These are phyloP conservation scores for Clarias laeviceps DNA, from an alignment of 2,797 vertebrate species.

Conservation along the genomic window DNA sequence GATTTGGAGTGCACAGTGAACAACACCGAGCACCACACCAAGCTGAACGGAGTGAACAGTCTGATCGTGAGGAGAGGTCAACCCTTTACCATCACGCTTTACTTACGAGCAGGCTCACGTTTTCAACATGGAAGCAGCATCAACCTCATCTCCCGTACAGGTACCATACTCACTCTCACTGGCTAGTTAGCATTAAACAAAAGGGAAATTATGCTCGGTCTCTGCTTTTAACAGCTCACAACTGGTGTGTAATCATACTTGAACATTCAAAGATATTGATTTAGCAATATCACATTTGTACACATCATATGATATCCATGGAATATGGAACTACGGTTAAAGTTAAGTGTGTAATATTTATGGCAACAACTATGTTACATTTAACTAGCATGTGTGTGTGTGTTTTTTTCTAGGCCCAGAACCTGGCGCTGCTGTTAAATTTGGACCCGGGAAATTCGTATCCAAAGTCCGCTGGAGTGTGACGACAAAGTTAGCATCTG, in stretches of 20 bases:
- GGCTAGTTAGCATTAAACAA: neutral
- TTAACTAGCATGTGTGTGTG: neutral
- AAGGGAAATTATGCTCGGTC: too few species aligned
- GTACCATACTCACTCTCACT: constrained; percentile 59
- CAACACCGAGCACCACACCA: constrained; percentile 77
- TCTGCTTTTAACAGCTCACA: too few species aligned
- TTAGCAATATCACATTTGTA: neutral
- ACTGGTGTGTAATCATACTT: neutral
- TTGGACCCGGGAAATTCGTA: constrained; percentile 70
- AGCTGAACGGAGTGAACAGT: constrained; percentile 60
- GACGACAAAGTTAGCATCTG: constrained; percentile 61
- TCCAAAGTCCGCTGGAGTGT: constrained; percentile 77
- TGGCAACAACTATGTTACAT: neutral
- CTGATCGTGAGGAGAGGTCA: constrained; percentile 85
- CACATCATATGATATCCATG: neutral
- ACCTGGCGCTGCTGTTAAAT: constrained; percentile 71
- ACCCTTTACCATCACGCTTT: constrained; percentile 77
- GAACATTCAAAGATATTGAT: neutral
- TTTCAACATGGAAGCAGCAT: constrained; percentile 69
- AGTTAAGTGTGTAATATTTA: neutral
- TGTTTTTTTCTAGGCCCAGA: constrained; percentile 69
- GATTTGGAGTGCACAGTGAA: constrained; percentile 80
- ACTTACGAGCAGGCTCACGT: constrained; percentile 67
- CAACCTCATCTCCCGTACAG: constrained; percentile 73
- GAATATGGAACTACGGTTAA: neutral